phyloP scores from a whole-genome alignment of 2,888 invertebrate genomes.

The Chamaedrilus cognettii region DNA sequence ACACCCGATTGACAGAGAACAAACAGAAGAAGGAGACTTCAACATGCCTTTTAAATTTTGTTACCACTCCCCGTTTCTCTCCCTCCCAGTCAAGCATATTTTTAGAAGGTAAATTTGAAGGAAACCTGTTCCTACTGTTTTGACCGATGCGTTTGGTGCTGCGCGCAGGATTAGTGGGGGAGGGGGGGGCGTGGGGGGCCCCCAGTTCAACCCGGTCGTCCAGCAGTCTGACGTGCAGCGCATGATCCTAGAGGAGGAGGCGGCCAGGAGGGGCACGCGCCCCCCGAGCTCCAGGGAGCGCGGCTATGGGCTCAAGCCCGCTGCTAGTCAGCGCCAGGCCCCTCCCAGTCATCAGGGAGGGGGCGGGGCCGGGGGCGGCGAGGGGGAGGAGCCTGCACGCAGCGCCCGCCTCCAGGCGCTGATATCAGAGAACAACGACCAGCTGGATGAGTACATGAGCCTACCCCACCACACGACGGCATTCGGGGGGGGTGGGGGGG shows the following conservation, averaged over 20 bases:
- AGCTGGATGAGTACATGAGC: neutral
- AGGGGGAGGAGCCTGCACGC: neutral
- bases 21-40: too few relatives aligned
- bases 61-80: too few relatives aligned
- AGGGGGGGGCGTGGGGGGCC: constrained; percentile 18
- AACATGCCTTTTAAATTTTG: too few relatives aligned
- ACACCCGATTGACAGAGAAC: too few relatives aligned
- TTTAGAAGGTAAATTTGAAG: too few relatives aligned
- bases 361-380: neutral
- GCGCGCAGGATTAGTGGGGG: constrained; percentile 28
- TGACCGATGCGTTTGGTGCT: too few relatives aligned
- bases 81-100: too few relatives aligned
- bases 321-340: neutral
- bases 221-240: constrained; percentile 32
- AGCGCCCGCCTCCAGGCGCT: neutral
- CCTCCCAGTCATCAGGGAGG: neutral
- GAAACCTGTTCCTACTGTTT: too few relatives aligned
- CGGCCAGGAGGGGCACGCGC: constrained; percentile 8
- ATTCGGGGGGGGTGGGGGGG: neutral
- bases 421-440: neutral
- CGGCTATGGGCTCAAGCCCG: neutral
- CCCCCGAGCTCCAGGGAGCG: neutral
- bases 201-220: constrained; percentile 31
- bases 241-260: constrained; percentile 36
- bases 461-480: neutral